Base-by-base conservation (phyloP, 2,113 vertebrate species). In the Sapajus apella region DNA sequence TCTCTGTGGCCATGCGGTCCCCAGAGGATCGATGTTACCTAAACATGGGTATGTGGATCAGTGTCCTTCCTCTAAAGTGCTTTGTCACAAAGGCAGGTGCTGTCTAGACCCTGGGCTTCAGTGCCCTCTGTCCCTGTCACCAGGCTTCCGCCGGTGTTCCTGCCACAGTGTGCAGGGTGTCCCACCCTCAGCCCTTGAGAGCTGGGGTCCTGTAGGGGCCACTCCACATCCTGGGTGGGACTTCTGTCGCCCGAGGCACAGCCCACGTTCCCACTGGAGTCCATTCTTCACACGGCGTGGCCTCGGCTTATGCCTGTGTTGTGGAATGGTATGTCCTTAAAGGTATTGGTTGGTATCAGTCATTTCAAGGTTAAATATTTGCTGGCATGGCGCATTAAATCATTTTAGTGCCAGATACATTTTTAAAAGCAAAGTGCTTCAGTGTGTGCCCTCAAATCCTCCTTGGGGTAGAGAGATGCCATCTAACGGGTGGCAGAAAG, bases 31-130 rank as follows among this genome's bases (percentile, higher is more conserved):
- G 1, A 6, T 21, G 9, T 3, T 30, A 7, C 76, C 3, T 12
- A 6, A 45, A 17, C 10, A 56, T 13, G n/a, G 75, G 17, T 2
- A 0, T 2, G 56, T 27, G n/a, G 12, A n/a, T 64, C 32, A 0
- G 12, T 8, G 17, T 47, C 37, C 76, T n/a, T 56, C 37, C 68
- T n/a, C 27, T n/a, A 5, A 21, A 8, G 52, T 56, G 27, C 84
- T 87, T 50, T 40, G 8, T 45, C 11, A 35, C 16, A 14, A 58
- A n/a, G 3, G 35, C 6, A 21, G 37, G 84, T 50, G 16, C 58
- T n/a, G 10, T 76, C 66, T 4, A 21, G 61, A 21, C 61, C 37
- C 25, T 8, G 50, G 37, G 18, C 32, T 21, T 73, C 40, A 0
- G 5, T 27, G n/a, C 25, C 43, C 68, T n/a, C 20, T 30, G 37